Evolutionary conservation across 1,140 invertebrate genomes (phyloP), one percentile per base, ranked within the genome.

Genomic region (Caenorhabditis briggsae): DNA sequence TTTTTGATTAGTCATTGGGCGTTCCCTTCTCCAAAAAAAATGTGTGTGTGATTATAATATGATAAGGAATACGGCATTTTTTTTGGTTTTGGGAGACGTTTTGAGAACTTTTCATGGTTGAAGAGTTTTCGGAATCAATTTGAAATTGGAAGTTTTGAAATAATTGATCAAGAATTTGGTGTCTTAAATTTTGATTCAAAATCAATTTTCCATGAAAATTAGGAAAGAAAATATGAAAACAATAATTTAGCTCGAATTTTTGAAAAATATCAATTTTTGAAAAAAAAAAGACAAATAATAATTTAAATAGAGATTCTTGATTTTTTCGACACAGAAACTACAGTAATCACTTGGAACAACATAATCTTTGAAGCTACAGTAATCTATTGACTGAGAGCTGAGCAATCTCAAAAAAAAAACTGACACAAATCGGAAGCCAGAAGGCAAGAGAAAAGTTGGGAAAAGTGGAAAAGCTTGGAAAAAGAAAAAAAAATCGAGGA

Each of bases 341-440:
- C 33, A 33, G 33, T 33, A 33, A 33, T 33, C 33, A 1, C 33
- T 33, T 33, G 33, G 33, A 33, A 33, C 33, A 33, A 33, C 33
- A 33, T 33, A 33, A 33, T 33, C 33, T 33, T 33, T 33, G 33
- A 33, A 33, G 3, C 33, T 33, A 33, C 33, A 33, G 33, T 33
- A 33, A 33, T 33, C 33, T 33, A 33, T 33, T 33, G 33, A 33
- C 33, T 33, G 33, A 53, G 16, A 53, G 5, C 50, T 53, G 50
- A 53, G 9, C 50, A 53, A 12, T 53, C 56, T 14, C 61, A 64
- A 64, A 64, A 64, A 64, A 64, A 64, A 5, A 7, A 20, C 64
- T 70, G 61, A 58, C 64, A 46, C 64, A 70, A 48, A 70, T 70
- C 41, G 43, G 33, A 70, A 70, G 9, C 61, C 18, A 20, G 59